Evolutionary conservation across 2,888 invertebrate genomes (phyloP), one percentile per base, ranked within the genome.

Genomic region (Cryptus viduatorius): DNA sequence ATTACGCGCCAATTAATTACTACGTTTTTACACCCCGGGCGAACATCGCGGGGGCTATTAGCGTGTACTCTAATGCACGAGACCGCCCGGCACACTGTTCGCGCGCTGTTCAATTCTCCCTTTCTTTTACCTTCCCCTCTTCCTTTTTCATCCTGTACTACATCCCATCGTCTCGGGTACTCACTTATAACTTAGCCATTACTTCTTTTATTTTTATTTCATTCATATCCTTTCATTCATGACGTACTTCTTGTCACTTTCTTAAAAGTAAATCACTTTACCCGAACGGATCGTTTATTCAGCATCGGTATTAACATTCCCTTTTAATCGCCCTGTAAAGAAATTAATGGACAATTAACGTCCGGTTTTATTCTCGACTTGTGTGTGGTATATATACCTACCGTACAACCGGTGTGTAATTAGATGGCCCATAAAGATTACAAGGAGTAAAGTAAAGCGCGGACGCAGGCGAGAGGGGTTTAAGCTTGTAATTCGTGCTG

Each of bases 1-100:
- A 92, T 92, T 91, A 90, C 90, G 87, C 89, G 90, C 89, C 91
- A 92, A 92, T 92, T 92, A 92, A 92, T 92, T 92, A 92, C 88
- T 90, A 44, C 53, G 42, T 76, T 67, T 79, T 83, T 79, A 71
- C 79, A 71, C 79, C 71, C 67, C 76, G 65, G 67, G 68, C 79
- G 67, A 37, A 79, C 80, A 75, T 76, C 65, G 65, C 85, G 50
- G 53, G 79, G 37, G 79, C 79, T 83, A 79, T 85, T 85, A 83
- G 79, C 75, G 67, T 37, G 42, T 80, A 53, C 69, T 82, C 67
- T 53, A 72, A 79, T 79, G 46, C 78, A 89, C 37, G 37, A 87
- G 80, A 83, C 78, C 64, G 65, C 83, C 76, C 37, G 79, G 67
- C 53, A 69, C 72, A 12, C 16, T 61, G 69, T 86, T 65, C 56